Evolutionary conservation across 2,113 vertebrate species (phyloP).

Genomic region (Malaclemys terrapin): DNA sequence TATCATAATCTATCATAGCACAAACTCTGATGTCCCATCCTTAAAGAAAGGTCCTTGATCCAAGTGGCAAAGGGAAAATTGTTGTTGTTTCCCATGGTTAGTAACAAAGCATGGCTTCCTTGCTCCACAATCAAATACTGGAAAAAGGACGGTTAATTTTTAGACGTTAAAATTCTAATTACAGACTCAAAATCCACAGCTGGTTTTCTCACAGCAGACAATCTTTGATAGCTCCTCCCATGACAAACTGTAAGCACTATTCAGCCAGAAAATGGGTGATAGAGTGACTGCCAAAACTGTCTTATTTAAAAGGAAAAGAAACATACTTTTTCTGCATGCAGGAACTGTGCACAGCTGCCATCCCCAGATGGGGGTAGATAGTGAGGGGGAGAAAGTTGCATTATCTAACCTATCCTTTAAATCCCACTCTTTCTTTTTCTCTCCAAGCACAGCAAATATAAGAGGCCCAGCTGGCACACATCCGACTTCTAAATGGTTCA

Average conservation of each 20-base stretch:
- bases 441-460: background rate
- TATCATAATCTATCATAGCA: background rate
- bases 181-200: conserved; percentile 23
- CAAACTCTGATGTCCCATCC: background rate
- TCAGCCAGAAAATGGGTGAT: conserved; percentile 15
- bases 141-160: background rate
- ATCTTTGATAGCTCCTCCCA: conserved; percentile 6
- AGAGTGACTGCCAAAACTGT: conserved; percentile 51
- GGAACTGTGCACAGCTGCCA: conserved; percentile 37
- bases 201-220: conserved; percentile 31
- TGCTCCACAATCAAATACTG: background rate
- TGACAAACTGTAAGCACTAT: conserved; percentile 34
- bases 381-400: background rate
- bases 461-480: conserved; percentile 42
- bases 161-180: background rate
- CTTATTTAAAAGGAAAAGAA: conserved; percentile 61
- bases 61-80: background rate
- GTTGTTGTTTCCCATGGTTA: background rate
- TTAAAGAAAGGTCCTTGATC: background rate
- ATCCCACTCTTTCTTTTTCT: background rate
- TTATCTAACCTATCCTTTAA: conserved; percentile 3
- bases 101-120: background rate
- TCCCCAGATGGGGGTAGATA: background rate
- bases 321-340: conserved; percentile 16
- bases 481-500: conserved; percentile 36